Base-by-base conservation (phyloP, 1,140 invertebrate species). In the Bombus consobrinus region DNA sequence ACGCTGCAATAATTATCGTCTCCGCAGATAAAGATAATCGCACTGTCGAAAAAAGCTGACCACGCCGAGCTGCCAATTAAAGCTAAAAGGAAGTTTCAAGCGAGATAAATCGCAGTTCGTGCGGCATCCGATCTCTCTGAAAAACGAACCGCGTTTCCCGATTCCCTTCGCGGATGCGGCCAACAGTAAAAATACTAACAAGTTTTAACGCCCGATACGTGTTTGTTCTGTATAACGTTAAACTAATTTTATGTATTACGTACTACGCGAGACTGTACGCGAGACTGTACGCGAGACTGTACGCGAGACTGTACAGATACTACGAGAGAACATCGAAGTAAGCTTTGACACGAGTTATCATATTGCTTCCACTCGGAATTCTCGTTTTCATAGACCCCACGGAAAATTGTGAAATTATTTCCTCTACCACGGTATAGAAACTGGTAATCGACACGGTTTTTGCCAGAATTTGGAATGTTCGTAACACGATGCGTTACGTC, bases 1-100 rank as follows among this genome's bases (percentile, higher is more conserved):
- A 66, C 72, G 73, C 81, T 34, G 34, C 41, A 76, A 83, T 83
- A 83, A 76, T 83, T 76, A 76, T 76, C 73, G 59, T 37, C 59
- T 39, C 59, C 12, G 41, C 41, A 43, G 72, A 66, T 66, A 53
- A 76, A 76, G 43, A 62, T 75, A 76, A 83, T 83, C 62, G 62
- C 18, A 32, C 41, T 32, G 10, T 18, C 6, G 57, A 47, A 37
- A 76, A 82, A 76, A 53, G 43, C 39, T 76, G 32, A 53, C 39
- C 71, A 39, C 41, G 59, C 25, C 4, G 57, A 39, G 13, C 39
- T 76, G 41, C 32, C 59, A 76, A 66, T 76, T 76, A 74, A 64
- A 39, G 37, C 22, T 25, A 32, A 64, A 74, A 64, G n/a, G 53
- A 59, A 43, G 37, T 32, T 41, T 64, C 71, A 28, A 75, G 39